Evolutionary conservation across 2,888 invertebrate species (phyloP).

Genomic region (Agrilus biguttatus): DNA sequence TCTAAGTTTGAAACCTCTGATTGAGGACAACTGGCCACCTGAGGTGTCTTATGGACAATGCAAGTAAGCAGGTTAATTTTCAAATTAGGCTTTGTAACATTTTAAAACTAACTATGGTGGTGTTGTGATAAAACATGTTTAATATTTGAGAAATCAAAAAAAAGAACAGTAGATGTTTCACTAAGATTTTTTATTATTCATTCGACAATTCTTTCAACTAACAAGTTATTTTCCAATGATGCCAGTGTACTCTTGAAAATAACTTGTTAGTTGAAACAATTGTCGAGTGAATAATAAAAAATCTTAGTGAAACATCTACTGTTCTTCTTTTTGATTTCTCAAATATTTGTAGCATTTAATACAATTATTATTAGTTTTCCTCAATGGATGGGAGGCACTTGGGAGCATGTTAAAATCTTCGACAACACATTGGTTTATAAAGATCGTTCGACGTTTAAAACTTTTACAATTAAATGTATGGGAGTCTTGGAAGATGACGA

Average conservation of each 20-base stretch:
- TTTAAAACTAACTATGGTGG: too few relatives aligned
- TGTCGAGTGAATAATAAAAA: too few relatives aligned
- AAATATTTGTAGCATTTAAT: neutral
- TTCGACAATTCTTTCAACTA: too few relatives aligned
- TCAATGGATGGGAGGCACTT: conserved; percentile 45
- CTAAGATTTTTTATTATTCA: too few relatives aligned
- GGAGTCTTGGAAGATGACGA: conserved; percentile 21
- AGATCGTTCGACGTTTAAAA: conserved; percentile 37
- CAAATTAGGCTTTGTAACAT: neutral
- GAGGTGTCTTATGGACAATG: conserved; percentile 21
- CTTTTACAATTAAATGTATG: conserved; percentile 36
- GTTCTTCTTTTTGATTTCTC: too few relatives aligned
- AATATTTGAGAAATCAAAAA: too few relatives aligned
- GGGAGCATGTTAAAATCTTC: conserved; percentile 40
- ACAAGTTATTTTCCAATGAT: too few relatives aligned
- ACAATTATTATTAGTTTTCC: conserved; percentile 35
- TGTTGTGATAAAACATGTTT: too few relatives aligned
- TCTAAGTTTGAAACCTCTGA: conserved; percentile 32
- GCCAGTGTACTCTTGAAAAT: too few relatives aligned
- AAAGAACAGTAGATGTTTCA: too few relatives aligned
- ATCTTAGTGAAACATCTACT: too few relatives aligned
- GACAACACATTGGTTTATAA: conserved; percentile 34
- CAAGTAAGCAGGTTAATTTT: conserved; percentile 19
- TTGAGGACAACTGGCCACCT: conserved; percentile 27
- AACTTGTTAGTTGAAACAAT: too few relatives aligned